Percentiles rank a stretch among this genome's conserved stretches.
Conservation (phyloP, 2,888 invertebrate genomes). For the Coleophora deauratella region DNA sequence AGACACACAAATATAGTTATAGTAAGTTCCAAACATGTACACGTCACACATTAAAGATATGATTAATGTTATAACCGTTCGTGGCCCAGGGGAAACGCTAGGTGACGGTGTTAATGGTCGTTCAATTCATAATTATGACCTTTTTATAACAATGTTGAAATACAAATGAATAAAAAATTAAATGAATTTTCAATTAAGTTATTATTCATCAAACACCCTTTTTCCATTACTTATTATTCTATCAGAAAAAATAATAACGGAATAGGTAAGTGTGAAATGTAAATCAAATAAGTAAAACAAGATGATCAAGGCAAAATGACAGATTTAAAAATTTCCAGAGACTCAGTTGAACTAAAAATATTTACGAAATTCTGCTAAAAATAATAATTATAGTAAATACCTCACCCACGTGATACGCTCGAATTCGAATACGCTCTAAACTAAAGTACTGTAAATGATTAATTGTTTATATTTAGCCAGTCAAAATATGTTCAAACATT, state of each 20-base stretch:
- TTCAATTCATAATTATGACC: conserved; percentile 49
- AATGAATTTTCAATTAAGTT: conserved; percentile 23
- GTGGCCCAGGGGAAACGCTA: conserved; percentile 38
- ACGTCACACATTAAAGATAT: conserved; percentile 36
- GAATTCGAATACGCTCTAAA: too few relatives aligned
- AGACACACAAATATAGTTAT: too few relatives aligned
- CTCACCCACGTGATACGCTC: too few relatives aligned
- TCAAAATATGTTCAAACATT: conserved; percentile 59
- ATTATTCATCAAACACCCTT: conserved; percentile 22
- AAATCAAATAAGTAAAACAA: too few relatives aligned
- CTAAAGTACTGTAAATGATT: not conserved
- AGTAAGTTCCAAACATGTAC: conserved; percentile 21
- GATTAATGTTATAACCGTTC: conserved; percentile 43
- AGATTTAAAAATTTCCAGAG: too few relatives aligned
- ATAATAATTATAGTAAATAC: too few relatives aligned
- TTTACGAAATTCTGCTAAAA: too few relatives aligned
- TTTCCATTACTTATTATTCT: too few relatives aligned
- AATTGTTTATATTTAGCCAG: conserved; percentile 31
- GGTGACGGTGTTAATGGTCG: conserved; percentile 48
- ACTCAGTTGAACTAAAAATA: too few relatives aligned
- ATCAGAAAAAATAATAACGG: too few relatives aligned
- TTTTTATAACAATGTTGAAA: conserved; percentile 18
- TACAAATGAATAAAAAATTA: conserved; percentile 3
- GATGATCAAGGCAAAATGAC: too few relatives aligned
- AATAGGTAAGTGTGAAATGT: too few relatives aligned